Conservation (phyloP, 30 jellyfish, hydroid and myxozoan species). For the Chironex yamaguchii region DNA sequence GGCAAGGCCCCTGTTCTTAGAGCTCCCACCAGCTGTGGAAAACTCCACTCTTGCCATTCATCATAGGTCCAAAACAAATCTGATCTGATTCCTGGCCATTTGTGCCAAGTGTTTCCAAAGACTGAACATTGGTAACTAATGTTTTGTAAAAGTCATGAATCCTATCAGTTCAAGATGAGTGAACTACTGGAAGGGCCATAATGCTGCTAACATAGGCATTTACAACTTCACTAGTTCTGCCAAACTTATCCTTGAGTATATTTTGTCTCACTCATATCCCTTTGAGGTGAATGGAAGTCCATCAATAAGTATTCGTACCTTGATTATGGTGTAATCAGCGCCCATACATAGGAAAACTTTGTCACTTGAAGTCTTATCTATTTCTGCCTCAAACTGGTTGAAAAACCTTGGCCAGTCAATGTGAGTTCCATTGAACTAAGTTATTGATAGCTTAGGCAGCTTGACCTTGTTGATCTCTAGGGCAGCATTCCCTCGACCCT, state of each 20-base stretch:
- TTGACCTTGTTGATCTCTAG: slow-evolving; percentile 46
- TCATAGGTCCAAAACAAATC: slow-evolving; percentile 50
- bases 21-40: slow-evolving; percentile 59
- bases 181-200: slow-evolving; percentile 29
- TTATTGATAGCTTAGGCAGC: slow-evolving; percentile 71
- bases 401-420: slow-evolving; percentile 78
- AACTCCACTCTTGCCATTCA: slow-evolving; percentile 61
- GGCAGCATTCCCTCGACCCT: slow-evolving; percentile 5
- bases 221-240: slow-evolving; percentile 72
- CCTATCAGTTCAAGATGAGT: slow-evolving; percentile 49
- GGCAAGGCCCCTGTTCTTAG: slow-evolving; percentile 71
- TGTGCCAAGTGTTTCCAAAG: slow-evolving; percentile 72
- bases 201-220: slow-evolving; percentile 64
- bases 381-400: slow-evolving; percentile 76
- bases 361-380: slow-evolving; percentile 36
- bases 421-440: slow-evolving; percentile 72
- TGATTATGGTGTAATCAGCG: slow-evolving; percentile 36
- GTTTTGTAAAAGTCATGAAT: slow-evolving; percentile 50
- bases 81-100: slow-evolving; percentile 39
- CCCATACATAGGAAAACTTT: slow-evolving; percentile 28
- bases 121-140: slow-evolving; percentile 58
- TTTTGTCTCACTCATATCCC: slow-evolving; percentile 78
- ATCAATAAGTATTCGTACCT: slow-evolving; percentile 36
- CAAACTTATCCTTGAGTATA: slow-evolving; percentile 64
- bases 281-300: slow-evolving; percentile 80